Evolutionary conservation across 2,888 invertebrate genomes (phyloP).

Genomic region (Sarcophaga caerulescens): DNA sequence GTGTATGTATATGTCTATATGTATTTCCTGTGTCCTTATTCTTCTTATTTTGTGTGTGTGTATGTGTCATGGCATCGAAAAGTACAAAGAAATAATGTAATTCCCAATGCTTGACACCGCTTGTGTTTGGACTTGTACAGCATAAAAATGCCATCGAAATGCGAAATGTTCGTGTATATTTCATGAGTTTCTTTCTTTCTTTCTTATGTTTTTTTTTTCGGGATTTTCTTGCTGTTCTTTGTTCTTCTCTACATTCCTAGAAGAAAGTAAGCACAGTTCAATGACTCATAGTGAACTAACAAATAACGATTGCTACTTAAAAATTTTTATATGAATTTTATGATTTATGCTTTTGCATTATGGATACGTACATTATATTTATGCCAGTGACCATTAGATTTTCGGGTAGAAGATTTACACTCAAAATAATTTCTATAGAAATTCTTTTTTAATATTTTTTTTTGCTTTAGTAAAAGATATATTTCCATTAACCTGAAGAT

Average conservation of each 20-base stretch:
- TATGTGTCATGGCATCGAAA: conserved; percentile 40
- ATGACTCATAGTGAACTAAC: conserved; percentile 14
- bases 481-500: not conserved
- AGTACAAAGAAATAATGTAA: conserved; percentile 51
- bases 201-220: not conserved
- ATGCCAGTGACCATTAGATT: not conserved
- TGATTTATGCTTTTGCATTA: not conserved
- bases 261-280: conserved; percentile 33
- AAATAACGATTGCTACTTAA: not conserved
- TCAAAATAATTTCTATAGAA: not conserved
- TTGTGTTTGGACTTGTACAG: conserved; percentile 24
- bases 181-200: not conserved
- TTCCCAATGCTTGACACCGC: conserved; percentile 56
- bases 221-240: too few relatives aligned
- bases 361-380: not conserved
- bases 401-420: not conserved
- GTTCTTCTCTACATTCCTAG: too few relatives aligned
- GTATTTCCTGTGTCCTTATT: not conserved
- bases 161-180: conserved; percentile 38
- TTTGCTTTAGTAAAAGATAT: not conserved
- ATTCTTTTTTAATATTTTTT: not conserved
- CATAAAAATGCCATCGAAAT: conserved; percentile 44
- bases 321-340: not conserved
- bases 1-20: not conserved
- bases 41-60: conserved; percentile 19